Evolutionary conservation across 2,797 vertebrate species (phyloP).

Genomic region (Spea hammondii): DNA sequence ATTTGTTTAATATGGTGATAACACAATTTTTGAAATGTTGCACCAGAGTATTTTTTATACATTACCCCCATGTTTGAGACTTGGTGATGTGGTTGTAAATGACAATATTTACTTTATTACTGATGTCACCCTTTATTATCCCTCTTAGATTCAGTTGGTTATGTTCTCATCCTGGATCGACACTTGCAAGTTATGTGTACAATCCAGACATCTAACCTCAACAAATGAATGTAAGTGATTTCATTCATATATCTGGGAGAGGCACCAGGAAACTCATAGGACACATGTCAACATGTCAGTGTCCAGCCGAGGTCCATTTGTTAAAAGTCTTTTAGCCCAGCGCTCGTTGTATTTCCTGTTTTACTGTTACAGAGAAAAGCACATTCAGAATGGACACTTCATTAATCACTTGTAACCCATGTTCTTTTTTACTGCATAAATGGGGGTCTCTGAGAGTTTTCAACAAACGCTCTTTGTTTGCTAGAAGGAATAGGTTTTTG

Average conservation of each 20-base stretch:
- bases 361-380: slow-evolving; percentile 40
- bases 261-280: slow-evolving; percentile 44
- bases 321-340: slow-evolving; percentile 41
- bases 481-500: slow-evolving; percentile 1
- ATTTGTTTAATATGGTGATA: too few relatives aligned
- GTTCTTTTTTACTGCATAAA: slow-evolving; percentile 42
- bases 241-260: slow-evolving; percentile 27
- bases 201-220: slow-evolving; percentile 29
- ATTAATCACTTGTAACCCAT: slow-evolving; percentile 49
- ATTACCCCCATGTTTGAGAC: too few relatives aligned
- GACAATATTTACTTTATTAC: too few relatives aligned
- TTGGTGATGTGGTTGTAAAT: too few relatives aligned
- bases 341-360: slow-evolving; percentile 48
- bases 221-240: slow-evolving; percentile 26
- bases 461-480: slow-evolving; percentile 44
- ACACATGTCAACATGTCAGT: slow-evolving; percentile 50
- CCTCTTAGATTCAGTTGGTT: too few relatives aligned
- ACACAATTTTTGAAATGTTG: too few relatives aligned
- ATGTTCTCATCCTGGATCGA: too few relatives aligned
- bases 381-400: slow-evolving; percentile 48
- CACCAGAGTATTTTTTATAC: too few relatives aligned
- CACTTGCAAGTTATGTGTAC: neutral
- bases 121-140: too few relatives aligned
- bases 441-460: slow-evolving; percentile 38
- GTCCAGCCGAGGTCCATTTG: slow-evolving; percentile 51